Evolutionary conservation across 2,797 vertebrate species (phyloP).

Genomic region (Botia kubotai): DNA sequence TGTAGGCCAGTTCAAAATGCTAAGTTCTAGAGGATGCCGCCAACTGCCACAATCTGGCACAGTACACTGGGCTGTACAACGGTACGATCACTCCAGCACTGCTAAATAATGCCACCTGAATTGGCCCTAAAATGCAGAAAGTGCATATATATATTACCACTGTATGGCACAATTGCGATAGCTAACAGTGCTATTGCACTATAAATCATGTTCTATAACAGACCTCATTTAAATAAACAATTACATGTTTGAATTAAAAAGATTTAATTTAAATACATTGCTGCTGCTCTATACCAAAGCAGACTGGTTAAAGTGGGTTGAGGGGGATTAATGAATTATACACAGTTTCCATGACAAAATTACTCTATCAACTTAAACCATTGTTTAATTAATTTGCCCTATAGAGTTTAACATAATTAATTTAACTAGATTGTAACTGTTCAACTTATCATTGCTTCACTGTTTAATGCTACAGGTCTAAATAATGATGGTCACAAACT

Average conservation of each 20-base stretch:
- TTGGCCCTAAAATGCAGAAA: background rate
- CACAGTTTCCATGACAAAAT: background rate
- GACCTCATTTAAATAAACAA: no score
- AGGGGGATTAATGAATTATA: background rate
- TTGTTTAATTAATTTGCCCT: background rate
- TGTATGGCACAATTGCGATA: no score
- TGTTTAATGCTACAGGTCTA: slow-evolving; percentile 78
- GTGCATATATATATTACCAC: no score
- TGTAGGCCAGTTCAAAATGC: background rate
- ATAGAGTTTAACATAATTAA: background rate
- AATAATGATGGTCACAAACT: slow-evolving; percentile 93
- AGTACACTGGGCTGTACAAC: background rate
- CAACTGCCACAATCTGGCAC: background rate
- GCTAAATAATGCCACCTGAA: background rate
- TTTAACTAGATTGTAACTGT: background rate
- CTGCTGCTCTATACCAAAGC: no score
- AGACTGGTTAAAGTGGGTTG: no score
- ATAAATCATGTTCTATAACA: no score
- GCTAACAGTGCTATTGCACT: no score
- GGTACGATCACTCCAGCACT: background rate
- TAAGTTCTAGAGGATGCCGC: background rate
- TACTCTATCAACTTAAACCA: background rate
- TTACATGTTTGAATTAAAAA: no score
- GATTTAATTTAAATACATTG: no score
- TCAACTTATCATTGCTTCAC: background rate